Conservation (phyloP, 1,140 invertebrate genomes). For the Onthophagus taurus region DNA sequence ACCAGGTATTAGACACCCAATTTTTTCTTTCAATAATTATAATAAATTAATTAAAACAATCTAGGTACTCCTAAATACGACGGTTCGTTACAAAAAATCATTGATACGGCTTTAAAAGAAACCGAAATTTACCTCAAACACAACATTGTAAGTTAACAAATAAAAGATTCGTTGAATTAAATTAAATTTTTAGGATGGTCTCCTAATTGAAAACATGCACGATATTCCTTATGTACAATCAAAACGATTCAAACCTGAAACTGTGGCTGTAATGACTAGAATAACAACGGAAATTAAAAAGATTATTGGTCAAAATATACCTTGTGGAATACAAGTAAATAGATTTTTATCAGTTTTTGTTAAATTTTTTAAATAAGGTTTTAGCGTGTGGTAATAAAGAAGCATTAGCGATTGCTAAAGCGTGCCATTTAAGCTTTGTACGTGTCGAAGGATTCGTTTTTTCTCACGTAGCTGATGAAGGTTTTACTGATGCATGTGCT, state of each 20-base stretch:
- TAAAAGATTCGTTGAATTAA: conserved; percentile 9
- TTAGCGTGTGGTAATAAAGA: conserved; percentile 68
- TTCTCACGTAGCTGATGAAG: conserved; percentile 75
- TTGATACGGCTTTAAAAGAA: conserved; percentile 48
- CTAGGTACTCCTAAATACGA: conserved; percentile 48
- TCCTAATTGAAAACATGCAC: conserved; percentile 81
- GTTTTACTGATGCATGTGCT: conserved; percentile 67
- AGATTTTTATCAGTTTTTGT: not conserved
- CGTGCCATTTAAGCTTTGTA: conserved; percentile 65
- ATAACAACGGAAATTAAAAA: conserved; percentile 46
- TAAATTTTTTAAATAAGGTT: conserved; percentile 41
- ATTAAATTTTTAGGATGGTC: conserved; percentile 50
- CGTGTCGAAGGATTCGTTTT: conserved; percentile 76
- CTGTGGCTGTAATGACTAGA: conserved; percentile 57
- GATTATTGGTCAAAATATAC: conserved; percentile 38
- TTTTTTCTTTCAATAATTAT: conserved; percentile 3
- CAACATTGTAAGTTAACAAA: conserved; percentile 43
- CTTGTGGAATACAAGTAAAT: conserved; percentile 54
- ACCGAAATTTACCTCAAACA: conserved; percentile 47
- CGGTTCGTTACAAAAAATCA: conserved; percentile 41
- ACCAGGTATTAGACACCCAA: conserved; percentile 46
- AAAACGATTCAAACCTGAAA: conserved; percentile 55
- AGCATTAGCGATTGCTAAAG: conserved; percentile 67
- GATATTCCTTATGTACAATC: conserved; percentile 66
- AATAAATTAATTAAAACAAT: not conserved